Percentiles rank a stretch among this genome's conserved stretches.
Conservation (phyloP, 2,888 invertebrate genomes). For the Athalia circularis region DNA sequence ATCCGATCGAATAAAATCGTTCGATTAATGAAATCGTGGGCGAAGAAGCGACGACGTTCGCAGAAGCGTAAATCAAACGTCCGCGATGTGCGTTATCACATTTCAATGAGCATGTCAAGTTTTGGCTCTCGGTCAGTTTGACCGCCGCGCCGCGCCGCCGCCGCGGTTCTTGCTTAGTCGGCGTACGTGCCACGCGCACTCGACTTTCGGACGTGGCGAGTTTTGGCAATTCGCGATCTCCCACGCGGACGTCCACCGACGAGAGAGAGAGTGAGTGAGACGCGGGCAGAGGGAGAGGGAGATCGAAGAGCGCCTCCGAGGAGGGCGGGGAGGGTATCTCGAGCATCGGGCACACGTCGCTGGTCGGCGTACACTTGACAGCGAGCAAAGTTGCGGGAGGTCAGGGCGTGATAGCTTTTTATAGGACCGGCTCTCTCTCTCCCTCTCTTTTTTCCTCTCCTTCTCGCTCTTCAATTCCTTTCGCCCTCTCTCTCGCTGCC, state of each 20-base stretch:
- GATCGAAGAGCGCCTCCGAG: background rate
- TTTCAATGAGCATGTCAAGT: too few relatives aligned
- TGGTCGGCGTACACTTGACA: conserved; percentile 56
- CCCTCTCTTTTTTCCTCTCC: conserved; percentile 64
- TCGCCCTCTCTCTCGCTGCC: background rate
- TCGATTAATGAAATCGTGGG: too few relatives aligned
- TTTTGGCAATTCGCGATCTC: background rate
- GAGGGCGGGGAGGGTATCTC: conserved; percentile 21
- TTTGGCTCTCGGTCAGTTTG: too few relatives aligned
- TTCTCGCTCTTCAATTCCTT: conserved; percentile 73
- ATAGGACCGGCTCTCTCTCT: conserved; percentile 61
- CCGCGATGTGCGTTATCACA: too few relatives aligned
- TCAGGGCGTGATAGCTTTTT: conserved; percentile 70
- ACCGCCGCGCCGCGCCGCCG: too few relatives aligned
- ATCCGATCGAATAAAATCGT: too few relatives aligned
- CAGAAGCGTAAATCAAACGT: too few relatives aligned
- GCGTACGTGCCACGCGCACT: background rate
- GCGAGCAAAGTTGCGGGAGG: conserved; percentile 65
- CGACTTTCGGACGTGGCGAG: background rate
- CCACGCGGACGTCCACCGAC: background rate
- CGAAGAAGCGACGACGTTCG: too few relatives aligned
- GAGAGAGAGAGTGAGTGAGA: background rate
- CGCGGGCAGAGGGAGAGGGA: background rate
- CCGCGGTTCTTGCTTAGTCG: too few relatives aligned
- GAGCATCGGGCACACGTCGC: conserved; percentile 46